phyloP scores from a whole-genome alignment of 2,113 vertebrate species.

The Crotalus viridis region DNA sequence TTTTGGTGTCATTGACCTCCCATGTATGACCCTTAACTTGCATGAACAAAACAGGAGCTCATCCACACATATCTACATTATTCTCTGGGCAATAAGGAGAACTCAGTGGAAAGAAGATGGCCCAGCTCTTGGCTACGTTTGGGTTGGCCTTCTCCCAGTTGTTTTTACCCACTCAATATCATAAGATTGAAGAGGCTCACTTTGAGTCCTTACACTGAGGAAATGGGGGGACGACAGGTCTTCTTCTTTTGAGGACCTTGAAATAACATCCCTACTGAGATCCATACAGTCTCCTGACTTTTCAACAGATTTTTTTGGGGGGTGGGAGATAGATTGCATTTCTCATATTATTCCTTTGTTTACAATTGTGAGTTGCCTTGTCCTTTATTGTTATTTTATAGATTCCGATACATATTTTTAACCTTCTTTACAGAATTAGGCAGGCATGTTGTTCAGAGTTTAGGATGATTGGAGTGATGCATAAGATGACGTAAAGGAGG shows the following conservation, averaged over 20 bases:
- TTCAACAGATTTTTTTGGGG: not conserved
- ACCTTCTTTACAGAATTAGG: not conserved
- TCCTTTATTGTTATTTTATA: not conserved
- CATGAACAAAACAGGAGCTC: not conserved
- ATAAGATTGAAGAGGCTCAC: not conserved
- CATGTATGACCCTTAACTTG: not conserved
- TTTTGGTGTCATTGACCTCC: not conserved
- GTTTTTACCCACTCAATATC: not conserved
- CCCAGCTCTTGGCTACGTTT: not conserved
- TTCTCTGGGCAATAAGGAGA: not conserved
- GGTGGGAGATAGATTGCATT: not conserved
- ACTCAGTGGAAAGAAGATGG: not conserved
- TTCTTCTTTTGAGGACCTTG: not conserved
- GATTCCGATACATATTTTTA: not conserved
- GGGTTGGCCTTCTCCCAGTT: not conserved
- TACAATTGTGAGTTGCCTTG: not conserved
- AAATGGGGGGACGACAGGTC: not conserved
- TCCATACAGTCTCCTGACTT: not conserved
- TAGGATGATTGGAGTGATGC: not conserved
- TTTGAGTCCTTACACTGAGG: not conserved
- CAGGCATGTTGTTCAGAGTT: not conserved
- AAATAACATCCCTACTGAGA: not conserved
- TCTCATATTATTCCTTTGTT: not conserved
- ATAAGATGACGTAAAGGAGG: not conserved
- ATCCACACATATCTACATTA: not conserved